Conservation (phyloP, 1,140 invertebrate genomes). For the Olivierus martensii region DNA sequence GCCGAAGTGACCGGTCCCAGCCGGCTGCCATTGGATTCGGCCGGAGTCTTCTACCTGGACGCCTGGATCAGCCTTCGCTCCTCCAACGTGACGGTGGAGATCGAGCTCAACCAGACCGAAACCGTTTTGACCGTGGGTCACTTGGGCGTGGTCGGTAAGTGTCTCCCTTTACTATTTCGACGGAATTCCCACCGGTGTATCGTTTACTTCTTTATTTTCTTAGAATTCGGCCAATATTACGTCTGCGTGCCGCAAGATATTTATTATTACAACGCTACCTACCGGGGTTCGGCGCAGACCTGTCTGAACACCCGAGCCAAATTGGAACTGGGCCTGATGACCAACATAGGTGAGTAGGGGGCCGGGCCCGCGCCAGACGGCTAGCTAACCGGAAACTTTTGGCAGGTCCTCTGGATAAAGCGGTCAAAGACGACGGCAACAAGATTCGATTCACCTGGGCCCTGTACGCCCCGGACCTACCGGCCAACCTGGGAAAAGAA, state of each 20-base stretch:
- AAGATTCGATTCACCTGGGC: constrained; percentile 12
- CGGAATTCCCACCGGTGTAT: background rate
- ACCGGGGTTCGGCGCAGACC: constrained; percentile 9
- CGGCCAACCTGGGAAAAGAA: constrained; percentile 10
- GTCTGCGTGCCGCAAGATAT: constrained; percentile 17
- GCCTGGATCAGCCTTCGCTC: constrained; percentile 14
- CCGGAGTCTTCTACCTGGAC: constrained; percentile 14
- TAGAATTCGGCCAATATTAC: constrained; percentile 18
- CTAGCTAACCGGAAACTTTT: no score
- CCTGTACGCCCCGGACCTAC: constrained; percentile 15
- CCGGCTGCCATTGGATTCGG: constrained; percentile 17
- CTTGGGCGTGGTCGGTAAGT: constrained; percentile 16
- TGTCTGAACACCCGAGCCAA: constrained; percentile 11
- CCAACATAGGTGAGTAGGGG: constrained; percentile 18
- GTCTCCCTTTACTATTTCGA: background rate
- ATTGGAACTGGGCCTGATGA: constrained; percentile 19
- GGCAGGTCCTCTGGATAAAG: background rate
- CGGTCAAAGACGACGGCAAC: constrained; percentile 10
- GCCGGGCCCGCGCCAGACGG: no score
- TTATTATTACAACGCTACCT: constrained; percentile 15
- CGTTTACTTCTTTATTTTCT: no score
- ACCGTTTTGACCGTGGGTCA: constrained; percentile 17
- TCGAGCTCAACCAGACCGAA: constrained; percentile 7
- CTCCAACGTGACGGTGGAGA: constrained; percentile 13
- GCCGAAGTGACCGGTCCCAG: constrained; percentile 14